Percentiles rank a stretch among this genome's conserved stretches.
Conservation (phyloP, 2,113 vertebrate genomes). For the Otis tarda region DNA sequence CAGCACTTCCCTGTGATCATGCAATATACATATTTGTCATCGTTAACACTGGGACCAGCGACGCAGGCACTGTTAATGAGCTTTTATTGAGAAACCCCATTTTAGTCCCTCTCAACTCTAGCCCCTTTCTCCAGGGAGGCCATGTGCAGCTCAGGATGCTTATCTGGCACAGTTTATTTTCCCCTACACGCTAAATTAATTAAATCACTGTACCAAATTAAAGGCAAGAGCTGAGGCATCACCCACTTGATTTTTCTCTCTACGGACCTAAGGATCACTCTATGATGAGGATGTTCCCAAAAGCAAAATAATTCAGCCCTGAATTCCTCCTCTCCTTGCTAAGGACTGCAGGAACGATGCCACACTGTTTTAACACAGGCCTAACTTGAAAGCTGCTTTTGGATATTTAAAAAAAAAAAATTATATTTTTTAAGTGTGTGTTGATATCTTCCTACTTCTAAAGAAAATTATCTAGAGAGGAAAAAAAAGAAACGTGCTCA, state of each 20-base stretch:
- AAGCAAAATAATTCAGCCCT: background rate
- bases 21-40: background rate
- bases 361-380: background rate
- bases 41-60: background rate
- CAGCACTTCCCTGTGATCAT: background rate
- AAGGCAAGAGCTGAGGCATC: background rate
- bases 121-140: background rate
- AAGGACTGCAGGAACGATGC: background rate
- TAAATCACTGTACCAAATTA: background rate
- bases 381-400: background rate
- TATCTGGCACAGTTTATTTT: background rate
- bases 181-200: background rate
- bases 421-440: accelerated
- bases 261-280: accelerated
- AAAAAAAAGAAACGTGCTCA: background rate
- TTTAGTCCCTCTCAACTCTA: background rate
- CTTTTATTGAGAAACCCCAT: constrained; percentile 5
- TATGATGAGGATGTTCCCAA: background rate
- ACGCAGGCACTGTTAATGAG: background rate
- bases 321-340: background rate
- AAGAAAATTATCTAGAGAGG: background rate
- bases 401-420: no score
- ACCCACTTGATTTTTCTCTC: background rate
- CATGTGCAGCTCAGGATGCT: background rate
- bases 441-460: background rate